These are phyloP conservation scores for Argopecten irradians DNA, from an alignment of 1,140 invertebrate genomes.

Conservation along the genomic window DNA sequence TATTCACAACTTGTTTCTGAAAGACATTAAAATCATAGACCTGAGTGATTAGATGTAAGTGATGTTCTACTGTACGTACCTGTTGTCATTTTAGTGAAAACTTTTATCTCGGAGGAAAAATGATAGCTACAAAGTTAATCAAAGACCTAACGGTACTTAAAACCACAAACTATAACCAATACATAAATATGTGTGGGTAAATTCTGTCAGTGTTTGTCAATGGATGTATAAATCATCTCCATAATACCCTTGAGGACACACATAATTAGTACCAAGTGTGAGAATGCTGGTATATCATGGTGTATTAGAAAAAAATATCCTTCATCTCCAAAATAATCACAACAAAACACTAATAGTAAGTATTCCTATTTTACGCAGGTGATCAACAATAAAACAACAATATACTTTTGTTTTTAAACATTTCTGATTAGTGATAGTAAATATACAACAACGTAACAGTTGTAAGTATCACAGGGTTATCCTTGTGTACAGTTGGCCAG, in stretches of 20 bases:
- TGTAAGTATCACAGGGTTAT: background rate
- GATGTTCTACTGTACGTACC: background rate
- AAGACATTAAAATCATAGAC: background rate
- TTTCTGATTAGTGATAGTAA: background rate
- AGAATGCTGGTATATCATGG: too few relatives aligned
- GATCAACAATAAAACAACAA: background rate
- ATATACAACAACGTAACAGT: background rate
- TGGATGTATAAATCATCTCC: too few relatives aligned
- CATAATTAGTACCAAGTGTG: too few relatives aligned
- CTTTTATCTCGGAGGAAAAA: background rate
- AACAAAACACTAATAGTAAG: background rate
- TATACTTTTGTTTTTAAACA: background rate
- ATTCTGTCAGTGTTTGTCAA: too few relatives aligned
- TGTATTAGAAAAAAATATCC: background rate
- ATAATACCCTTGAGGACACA: too few relatives aligned
- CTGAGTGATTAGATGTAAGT: background rate
- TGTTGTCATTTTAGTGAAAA: background rate
- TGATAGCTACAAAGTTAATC: background rate
- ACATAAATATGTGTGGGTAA: too few relatives aligned
- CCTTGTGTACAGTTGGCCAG: slow-evolving; percentile 26
- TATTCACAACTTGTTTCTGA: background rate
- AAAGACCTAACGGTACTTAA: too few relatives aligned
- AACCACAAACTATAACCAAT: too few relatives aligned
- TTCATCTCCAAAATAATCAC: background rate
- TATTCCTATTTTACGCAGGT: background rate